Conservation (phyloP, 64 coral and sea anemone genomes). For the Pachyseris speciosa region DNA sequence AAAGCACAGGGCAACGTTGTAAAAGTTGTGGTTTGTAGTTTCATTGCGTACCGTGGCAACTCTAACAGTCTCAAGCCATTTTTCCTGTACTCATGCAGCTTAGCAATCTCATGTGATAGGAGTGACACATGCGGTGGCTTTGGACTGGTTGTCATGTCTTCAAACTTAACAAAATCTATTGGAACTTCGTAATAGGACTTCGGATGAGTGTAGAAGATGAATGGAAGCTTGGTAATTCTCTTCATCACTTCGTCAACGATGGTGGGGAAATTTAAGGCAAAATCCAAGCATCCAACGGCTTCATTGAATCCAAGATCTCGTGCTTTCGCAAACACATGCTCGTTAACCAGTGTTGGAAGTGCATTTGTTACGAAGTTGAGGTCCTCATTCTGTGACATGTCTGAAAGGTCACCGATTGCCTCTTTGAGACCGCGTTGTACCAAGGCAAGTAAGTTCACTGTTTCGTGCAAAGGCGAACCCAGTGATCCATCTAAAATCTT, state of each 20-base stretch:
- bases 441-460: neutral
- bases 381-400: slow-evolving; percentile 33
- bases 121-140: slow-evolving; percentile 30
- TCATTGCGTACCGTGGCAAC: neutral
- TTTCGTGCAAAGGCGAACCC: neutral
- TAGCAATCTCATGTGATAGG: neutral
- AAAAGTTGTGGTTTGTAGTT: slow-evolving; percentile 16
- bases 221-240: slow-evolving; percentile 51
- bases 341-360: slow-evolving; percentile 52
- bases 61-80: slow-evolving; percentile 10
- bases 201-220: slow-evolving; percentile 54
- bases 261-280: slow-evolving; percentile 44
- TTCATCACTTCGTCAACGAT: slow-evolving; percentile 52
- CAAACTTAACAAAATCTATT: slow-evolving; percentile 53
- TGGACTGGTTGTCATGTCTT: slow-evolving; percentile 36
- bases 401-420: slow-evolving; percentile 44
- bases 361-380: slow-evolving; percentile 55
- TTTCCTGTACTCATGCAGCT: slow-evolving; percentile 24
- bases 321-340: slow-evolving; percentile 54
- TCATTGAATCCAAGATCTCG: slow-evolving; percentile 45
- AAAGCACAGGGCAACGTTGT: slow-evolving; percentile 25
- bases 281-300: slow-evolving; percentile 63
- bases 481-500: slow-evolving; percentile 11
- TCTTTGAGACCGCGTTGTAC: slow-evolving; percentile 18
- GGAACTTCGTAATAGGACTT: slow-evolving; percentile 56